Percentiles rank a stretch among this genome's conserved stretches.
Conservation (phyloP, 2,113 vertebrate species). For the Neoarius graeffei region DNA sequence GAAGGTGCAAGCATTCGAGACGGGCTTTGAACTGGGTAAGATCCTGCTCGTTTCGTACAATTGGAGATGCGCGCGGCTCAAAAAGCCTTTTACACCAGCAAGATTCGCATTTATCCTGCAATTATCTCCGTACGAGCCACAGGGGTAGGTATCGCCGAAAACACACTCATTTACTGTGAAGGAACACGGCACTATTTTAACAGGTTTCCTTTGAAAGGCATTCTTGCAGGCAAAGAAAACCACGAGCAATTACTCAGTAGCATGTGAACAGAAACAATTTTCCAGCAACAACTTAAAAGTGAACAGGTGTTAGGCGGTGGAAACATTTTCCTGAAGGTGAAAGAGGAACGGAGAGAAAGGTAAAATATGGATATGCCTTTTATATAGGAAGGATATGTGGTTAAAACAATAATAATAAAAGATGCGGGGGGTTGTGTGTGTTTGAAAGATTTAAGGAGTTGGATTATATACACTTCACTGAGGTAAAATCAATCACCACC, state of each 20-base stretch:
- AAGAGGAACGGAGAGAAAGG: neutral
- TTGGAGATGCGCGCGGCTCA: conserved; percentile 21
- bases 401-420: neutral
- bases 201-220: conserved; percentile 31
- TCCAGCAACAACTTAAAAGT: conserved; percentile 20
- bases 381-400: neutral
- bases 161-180: conserved; percentile 33
- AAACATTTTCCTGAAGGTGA: neutral
- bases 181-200: conserved; percentile 44
- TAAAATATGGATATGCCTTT: neutral
- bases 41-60: conserved; percentile 16
- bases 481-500: conserved; percentile 2
- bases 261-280: conserved; percentile 22
- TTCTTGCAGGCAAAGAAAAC: conserved; percentile 30
- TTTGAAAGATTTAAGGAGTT: neutral
- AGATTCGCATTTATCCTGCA: conserved; percentile 43
- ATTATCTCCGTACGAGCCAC: conserved; percentile 39
- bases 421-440: too few relatives aligned
- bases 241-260: conserved; percentile 25
- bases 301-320: conserved; percentile 36
- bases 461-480: conserved; percentile 41
- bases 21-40: conserved; percentile 35
- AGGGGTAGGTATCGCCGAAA: conserved; percentile 17
- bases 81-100: conserved; percentile 37
- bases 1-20: neutral